phyloP scores from a whole-genome alignment of 2,888 invertebrate species.

The Cabera pusaria region DNA sequence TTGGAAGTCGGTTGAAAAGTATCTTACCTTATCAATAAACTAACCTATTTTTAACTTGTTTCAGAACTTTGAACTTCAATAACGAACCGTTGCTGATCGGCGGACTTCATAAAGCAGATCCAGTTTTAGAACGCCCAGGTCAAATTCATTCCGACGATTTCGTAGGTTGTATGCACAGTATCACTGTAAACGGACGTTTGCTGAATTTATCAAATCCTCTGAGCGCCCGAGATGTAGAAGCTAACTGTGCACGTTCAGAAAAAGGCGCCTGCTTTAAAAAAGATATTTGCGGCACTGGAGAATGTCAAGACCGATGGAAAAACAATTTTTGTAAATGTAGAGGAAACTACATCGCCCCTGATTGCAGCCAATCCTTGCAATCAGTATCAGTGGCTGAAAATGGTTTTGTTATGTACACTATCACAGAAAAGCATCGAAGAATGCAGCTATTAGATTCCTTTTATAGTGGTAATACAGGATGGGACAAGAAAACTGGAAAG shows the following conservation, averaged over 20 bases:
- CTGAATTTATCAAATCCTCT: conserved; percentile 92
- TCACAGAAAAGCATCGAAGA: conserved; percentile 92
- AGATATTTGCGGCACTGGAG: conserved; percentile 79
- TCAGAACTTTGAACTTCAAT: conserved; percentile 95
- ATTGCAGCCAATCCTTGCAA: conserved; percentile 90
- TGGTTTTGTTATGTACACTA: conserved; percentile 89
- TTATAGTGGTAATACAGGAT: conserved; percentile 88
- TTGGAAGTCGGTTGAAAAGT: no score
- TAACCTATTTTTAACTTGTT: conserved; percentile 50
- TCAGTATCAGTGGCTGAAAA: conserved; percentile 91
- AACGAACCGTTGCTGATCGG: conserved; percentile 94
- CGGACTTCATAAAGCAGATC: conserved; percentile 92
- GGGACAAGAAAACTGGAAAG: conserved; percentile 78
- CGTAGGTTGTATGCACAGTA: conserved; percentile 96
- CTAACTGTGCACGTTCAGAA: conserved; percentile 89
- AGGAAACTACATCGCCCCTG: conserved; percentile 87
- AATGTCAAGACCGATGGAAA: conserved; percentile 94
- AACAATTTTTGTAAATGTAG: conserved; percentile 88
- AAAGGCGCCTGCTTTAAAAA: conserved; percentile 86
- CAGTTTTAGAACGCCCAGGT: conserved; percentile 93
- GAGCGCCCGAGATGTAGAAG: conserved; percentile 87
- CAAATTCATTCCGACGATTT: conserved; percentile 96
- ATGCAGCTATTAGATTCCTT: conserved; percentile 93
- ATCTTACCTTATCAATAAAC: no score
- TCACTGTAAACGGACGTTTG: conserved; percentile 92